phyloP scores from a whole-genome alignment of 2,113 vertebrate genomes.

The Planiliza haematocheilus region DNA sequence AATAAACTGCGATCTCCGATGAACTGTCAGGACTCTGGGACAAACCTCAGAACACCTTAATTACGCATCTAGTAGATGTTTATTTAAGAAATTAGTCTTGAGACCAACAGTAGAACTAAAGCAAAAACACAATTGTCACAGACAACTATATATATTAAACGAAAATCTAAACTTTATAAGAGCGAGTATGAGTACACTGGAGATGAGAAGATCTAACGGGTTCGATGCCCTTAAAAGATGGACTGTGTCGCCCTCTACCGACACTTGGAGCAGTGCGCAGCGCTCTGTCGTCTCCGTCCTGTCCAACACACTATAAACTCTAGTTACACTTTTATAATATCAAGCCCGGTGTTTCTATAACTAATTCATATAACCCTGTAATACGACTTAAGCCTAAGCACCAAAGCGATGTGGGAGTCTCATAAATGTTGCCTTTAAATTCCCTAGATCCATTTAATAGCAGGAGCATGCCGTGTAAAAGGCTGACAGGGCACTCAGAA shows the following conservation, averaged over 20 bases:
- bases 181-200: neutral
- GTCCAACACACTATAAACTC: conserved; percentile 8
- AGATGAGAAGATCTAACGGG: neutral
- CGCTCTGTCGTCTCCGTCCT: neutral
- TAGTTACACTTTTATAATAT: neutral
- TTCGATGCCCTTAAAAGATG: conserved; percentile 23
- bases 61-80: neutral
- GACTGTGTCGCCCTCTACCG: conserved; percentile 80
- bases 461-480: neutral
- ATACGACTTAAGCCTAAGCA: neutral
- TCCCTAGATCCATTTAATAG: neutral
- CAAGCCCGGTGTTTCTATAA: neutral
- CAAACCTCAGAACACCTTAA: neutral
- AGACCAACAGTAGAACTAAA: too few relatives aligned
- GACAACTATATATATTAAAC: neutral
- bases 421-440: neutral
- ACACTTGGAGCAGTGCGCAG: neutral
- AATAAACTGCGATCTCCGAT: conserved; percentile 30
- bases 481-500: neutral
- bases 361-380: neutral
- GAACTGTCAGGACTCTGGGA: neutral
- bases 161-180: neutral
- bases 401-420: conserved; percentile 5
- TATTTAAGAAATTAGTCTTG: too few relatives aligned
- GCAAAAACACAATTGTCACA: neutral